phyloP scores from a whole-genome alignment of 2,113 vertebrate species.

The Vanacampus margaritifer region DNA sequence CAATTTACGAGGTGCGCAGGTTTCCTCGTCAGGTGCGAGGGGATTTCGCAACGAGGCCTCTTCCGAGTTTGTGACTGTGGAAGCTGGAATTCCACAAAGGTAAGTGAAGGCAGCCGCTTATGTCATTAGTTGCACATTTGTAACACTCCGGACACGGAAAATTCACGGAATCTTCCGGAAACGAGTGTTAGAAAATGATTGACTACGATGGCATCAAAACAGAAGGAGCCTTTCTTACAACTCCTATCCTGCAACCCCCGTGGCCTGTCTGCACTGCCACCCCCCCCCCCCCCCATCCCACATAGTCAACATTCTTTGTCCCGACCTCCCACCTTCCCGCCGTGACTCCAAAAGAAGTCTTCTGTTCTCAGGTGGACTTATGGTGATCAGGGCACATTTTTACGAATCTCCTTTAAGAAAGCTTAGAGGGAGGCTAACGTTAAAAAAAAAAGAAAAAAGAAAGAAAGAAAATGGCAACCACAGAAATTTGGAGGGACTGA shows the following conservation, averaged over 20 bases:
- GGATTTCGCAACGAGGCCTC: not conserved
- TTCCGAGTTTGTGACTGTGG: constrained; percentile 7
- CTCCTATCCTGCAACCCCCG: constrained; percentile 8
- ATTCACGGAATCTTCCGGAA: not conserved
- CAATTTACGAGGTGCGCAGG: constrained; percentile 25
- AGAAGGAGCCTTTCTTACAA: not conserved
- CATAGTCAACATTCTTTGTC: constrained; percentile 69
- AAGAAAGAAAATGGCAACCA: not conserved
- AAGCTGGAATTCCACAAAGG: not conserved
- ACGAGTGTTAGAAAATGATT: not conserved
- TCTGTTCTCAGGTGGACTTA: constrained; percentile 64
- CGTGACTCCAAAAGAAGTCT: constrained; percentile 57
- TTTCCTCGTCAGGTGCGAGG: constrained; percentile 24
- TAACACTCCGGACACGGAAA: not conserved
- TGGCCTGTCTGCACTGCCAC: constrained; percentile 16
- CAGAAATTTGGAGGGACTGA: not conserved
- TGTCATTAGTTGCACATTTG: not conserved
- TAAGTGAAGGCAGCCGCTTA: not conserved
- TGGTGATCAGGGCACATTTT: constrained; percentile 36
- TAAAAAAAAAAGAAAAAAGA: not conserved
- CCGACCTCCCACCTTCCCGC: constrained; percentile 63
- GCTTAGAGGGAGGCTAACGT: not conserved
- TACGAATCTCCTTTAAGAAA: constrained; percentile 39
- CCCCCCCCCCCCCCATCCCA: constrained; percentile 5
- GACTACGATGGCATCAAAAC: not conserved